Evolutionary conservation across 2,888 invertebrate genomes (phyloP).

Genomic region (Apotomis betuletana): DNA sequence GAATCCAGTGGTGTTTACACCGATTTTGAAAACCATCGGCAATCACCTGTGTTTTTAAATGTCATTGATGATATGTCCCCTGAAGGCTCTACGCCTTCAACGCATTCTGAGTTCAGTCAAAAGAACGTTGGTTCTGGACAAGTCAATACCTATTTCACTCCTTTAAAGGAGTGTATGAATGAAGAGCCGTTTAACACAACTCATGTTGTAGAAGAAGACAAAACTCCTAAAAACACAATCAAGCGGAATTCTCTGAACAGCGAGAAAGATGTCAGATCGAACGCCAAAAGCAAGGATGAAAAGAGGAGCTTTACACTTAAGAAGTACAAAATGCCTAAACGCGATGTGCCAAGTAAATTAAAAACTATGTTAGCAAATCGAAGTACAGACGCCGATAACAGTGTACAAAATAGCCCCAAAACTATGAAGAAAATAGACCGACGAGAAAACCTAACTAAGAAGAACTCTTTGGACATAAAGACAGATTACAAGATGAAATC

Average conservation of each 20-base stretch:
- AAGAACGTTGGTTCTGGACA: slow-evolving; percentile 70
- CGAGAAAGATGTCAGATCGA: slow-evolving; percentile 67
- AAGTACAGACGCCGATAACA: slow-evolving; percentile 79
- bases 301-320: slow-evolving; percentile 83
- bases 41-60: slow-evolving; percentile 78
- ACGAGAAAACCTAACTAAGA: slow-evolving; percentile 85
- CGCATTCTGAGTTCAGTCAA: slow-evolving; percentile 79
- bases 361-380: slow-evolving; percentile 87
- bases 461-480: slow-evolving; percentile 88
- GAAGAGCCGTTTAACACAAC: slow-evolving; percentile 59
- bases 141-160: slow-evolving; percentile 62
- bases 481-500: slow-evolving; percentile 88
- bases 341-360: slow-evolving; percentile 89
- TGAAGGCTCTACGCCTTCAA: slow-evolving; percentile 84
- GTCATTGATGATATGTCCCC: slow-evolving; percentile 88
- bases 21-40: slow-evolving; percentile 88
- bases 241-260: slow-evolving; percentile 77
- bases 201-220: slow-evolving; percentile 60
- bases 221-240: slow-evolving; percentile 70
- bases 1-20: slow-evolving; percentile 95
- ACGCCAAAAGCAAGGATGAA: slow-evolving; percentile 79
- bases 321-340: slow-evolving; percentile 90
- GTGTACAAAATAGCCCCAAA: slow-evolving; percentile 84
- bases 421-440: slow-evolving; percentile 85
- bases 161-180: slow-evolving; percentile 60